phyloP scores from a whole-genome alignment of 1,140 invertebrate species.

The Temnothorax curvispinosus region DNA sequence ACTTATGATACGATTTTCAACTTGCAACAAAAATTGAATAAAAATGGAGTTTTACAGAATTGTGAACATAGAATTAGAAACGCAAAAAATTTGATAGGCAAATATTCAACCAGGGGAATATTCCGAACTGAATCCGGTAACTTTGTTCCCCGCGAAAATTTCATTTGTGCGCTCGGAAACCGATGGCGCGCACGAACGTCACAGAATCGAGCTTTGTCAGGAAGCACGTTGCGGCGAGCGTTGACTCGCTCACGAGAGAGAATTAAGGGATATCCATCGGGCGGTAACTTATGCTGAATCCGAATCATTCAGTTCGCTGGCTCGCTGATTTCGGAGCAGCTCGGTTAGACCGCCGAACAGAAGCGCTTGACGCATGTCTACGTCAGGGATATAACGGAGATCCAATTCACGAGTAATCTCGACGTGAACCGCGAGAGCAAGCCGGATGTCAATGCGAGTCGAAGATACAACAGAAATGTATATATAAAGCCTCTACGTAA shows the following conservation, averaged over 20 bases:
- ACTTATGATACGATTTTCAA: neutral
- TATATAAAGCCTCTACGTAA: neutral
- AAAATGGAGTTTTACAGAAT: neutral
- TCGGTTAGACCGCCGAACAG: slow-evolving; percentile 24
- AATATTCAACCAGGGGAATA: neutral
- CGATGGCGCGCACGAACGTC: neutral
- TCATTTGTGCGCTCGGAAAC: neutral
- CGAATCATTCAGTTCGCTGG: slow-evolving; percentile 44
- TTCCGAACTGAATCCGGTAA: neutral
- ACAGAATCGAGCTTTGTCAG: slow-evolving; percentile 39
- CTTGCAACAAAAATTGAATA: neutral
- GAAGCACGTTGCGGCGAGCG: neutral
- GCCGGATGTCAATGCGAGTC: neutral
- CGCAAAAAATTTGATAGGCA: neutral
- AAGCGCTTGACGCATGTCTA: slow-evolving; percentile 46
- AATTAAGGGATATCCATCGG: slow-evolving; percentile 46
- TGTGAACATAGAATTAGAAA: neutral
- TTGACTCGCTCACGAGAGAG: slow-evolving; percentile 22
- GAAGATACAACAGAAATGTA: neutral
- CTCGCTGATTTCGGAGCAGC: slow-evolving; percentile 31
- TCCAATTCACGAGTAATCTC: slow-evolving; percentile 34
- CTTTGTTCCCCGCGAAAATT: neutral
- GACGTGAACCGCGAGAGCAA: neutral
- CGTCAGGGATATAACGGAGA: slow-evolving; percentile 47
- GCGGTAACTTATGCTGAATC: slow-evolving; percentile 55